These are phyloP conservation scores for Intellagama lesueurii DNA, from an alignment of 2,797 vertebrate species.

Conservation along the genomic window DNA sequence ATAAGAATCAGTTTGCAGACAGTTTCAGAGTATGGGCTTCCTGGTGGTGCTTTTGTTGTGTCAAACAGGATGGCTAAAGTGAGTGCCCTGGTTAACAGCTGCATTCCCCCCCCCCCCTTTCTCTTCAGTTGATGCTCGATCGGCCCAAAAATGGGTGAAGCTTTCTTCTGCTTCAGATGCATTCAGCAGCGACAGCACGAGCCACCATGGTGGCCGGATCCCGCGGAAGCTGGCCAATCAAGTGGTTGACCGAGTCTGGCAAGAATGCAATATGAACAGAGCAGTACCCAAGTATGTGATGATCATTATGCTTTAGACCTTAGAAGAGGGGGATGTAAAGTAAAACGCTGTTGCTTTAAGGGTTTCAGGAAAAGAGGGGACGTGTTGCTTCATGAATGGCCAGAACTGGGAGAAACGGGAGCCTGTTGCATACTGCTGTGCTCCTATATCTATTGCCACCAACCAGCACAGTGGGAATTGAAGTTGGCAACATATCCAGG, in stretches of 20 bases:
- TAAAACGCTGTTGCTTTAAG: slow-evolving; percentile 11
- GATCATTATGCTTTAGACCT: not conserved
- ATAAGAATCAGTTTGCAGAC: not conserved
- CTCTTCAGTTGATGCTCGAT: slow-evolving; percentile 90
- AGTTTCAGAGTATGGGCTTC: not conserved
- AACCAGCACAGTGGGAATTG: no score
- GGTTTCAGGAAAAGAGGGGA: slow-evolving; percentile 1
- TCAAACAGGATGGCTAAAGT: not conserved
- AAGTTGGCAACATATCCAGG: no score
- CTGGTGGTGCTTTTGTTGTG: no score
- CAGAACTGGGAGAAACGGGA: no score
- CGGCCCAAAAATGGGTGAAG: slow-evolving; percentile 95
- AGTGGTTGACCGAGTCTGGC: slow-evolving; percentile 96
- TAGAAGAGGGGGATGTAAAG: not conserved
- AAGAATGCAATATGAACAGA: slow-evolving; percentile 98
- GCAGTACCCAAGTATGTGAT: slow-evolving; percentile 93
- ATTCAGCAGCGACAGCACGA: slow-evolving; percentile 91
- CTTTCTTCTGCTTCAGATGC: slow-evolving; percentile 88
- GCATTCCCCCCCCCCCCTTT: not conserved
- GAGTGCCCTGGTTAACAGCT: not conserved
- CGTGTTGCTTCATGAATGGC: no score
- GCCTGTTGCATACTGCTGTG: no score
- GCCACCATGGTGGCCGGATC: slow-evolving; percentile 95
- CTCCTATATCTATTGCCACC: no score
- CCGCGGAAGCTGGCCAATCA: slow-evolving; percentile 92